phyloP scores from a whole-genome alignment of 2,113 vertebrate genomes.

The Petaurus breviceps region DNA sequence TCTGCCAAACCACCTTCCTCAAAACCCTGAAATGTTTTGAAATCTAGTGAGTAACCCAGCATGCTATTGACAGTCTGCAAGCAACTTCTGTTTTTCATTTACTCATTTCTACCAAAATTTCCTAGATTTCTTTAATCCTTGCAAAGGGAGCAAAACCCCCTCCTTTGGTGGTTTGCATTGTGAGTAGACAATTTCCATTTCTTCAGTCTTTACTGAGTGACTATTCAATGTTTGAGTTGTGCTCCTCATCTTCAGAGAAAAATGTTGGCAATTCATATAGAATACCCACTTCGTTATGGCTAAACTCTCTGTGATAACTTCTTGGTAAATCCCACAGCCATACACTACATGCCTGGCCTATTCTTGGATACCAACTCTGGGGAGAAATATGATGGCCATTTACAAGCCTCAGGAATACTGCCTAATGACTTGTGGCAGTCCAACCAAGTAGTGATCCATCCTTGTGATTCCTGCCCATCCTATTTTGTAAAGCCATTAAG shows the following conservation, averaged over 20 bases:
- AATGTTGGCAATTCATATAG: background rate
- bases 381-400: rapidly evolving
- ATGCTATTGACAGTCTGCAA: background rate
- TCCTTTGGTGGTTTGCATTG: background rate
- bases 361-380: rapidly evolving
- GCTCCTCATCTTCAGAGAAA: background rate
- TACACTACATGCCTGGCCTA: rapidly evolving
- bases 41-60: background rate
- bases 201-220: background rate
- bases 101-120: background rate
- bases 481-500: background rate
- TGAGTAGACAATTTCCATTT: background rate
- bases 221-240: background rate
- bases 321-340: background rate
- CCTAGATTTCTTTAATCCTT: background rate
- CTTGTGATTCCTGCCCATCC: background rate
- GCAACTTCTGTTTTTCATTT: constrained; percentile 1
- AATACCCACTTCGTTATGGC: background rate
- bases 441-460: background rate
- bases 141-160: background rate
- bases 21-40: constrained; percentile 7
- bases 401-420: rapidly evolving
- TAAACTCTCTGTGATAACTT: background rate
- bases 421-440: background rate
- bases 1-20: background rate